Evolutionary conservation across 2,113 vertebrate genomes (phyloP), one percentile per base, ranked within the genome.

Genomic region (Meleagris gallopavo): DNA sequence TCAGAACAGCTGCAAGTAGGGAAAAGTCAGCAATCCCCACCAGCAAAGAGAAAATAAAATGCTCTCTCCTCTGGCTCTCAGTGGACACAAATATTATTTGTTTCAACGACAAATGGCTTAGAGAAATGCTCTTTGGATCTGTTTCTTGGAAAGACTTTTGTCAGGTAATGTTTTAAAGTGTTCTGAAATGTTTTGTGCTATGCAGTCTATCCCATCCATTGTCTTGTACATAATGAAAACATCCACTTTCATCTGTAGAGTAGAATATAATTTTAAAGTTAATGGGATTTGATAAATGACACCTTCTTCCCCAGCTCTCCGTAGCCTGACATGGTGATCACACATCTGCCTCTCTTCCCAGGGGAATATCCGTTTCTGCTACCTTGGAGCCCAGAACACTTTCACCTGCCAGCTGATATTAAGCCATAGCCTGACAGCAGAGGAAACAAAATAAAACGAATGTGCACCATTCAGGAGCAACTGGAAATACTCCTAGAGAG

Each of bases 61-160:
- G 29, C 8, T 81, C 73, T 96, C 93, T 97, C 84, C 65, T 96
- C 77, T 94, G 69, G 64, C 80, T 95, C 82, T 89, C 74, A 90
- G 48, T 65, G 94, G 88, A 69, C 54, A 83, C 34, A 20, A 77
- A 81, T 48, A 64, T 67, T 93, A 94, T 82, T 93, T 90, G 70
- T 87, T 96, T 96, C 94, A 82, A 93, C 66, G 93, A 95, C 90
- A 73, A 88, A 87, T 11, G 41, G 77, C 46, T 88, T 57, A 69
- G 10, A 74, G 38, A 79, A 84, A 92, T 67, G 38, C 43, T 93
- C 78, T 90, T 83, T 89, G 91, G 30, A 55, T 57, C 48, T 34
- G 87, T 87, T 67, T 84, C 87, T 6, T 38, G 24, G 32, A 95
- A 86, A n/a, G 22, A 60, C 20, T 82, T 97, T 90, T 84, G 73